A percentile compares a stretch with the other conserved stretches of the same genome.
phyloP scores from a whole-genome alignment of 2,797 vertebrate species.

The Salmo trutta region DNA sequence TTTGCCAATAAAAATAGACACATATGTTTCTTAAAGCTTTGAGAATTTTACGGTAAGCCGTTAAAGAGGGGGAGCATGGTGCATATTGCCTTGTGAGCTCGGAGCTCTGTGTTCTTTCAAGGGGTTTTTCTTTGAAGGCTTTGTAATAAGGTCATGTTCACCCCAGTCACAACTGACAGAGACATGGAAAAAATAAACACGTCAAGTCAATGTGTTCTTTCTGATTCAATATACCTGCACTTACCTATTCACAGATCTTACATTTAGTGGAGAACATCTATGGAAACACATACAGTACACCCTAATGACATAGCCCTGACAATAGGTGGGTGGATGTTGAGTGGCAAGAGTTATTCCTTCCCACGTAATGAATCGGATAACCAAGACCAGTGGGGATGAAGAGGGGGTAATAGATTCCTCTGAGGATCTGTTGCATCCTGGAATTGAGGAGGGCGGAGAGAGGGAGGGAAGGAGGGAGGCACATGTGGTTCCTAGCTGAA shows the following conservation, averaged over 20 bases:
- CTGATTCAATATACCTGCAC: neutral
- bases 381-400: neutral
- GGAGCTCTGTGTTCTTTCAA: slow-evolving; percentile 23
- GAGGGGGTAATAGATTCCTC: neutral
- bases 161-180: neutral
- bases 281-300: neutral
- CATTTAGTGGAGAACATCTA: neutral
- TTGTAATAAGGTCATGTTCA: slow-evolving; percentile 26
- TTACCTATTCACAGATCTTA: neutral
- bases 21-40: slow-evolving; percentile 58
- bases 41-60: slow-evolving; percentile 54
- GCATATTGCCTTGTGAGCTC: slow-evolving; percentile 52
- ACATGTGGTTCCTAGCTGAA: slow-evolving; percentile 19
- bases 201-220: neutral
- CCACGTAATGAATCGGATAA: neutral
- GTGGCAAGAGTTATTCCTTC: neutral
- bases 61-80: slow-evolving; percentile 58
- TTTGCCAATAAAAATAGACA: slow-evolving; percentile 53
- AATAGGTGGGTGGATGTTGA: neutral
- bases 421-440: neutral
- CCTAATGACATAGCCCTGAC: neutral
- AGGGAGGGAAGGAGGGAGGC: neutral
- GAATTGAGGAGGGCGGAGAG: neutral
- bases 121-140: slow-evolving; percentile 33
- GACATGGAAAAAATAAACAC: neutral